Evolutionary conservation across 2,888 invertebrate species (phyloP), one percentile per base, ranked within the genome.

Genomic region (Troides oblongomaculatus): DNA sequence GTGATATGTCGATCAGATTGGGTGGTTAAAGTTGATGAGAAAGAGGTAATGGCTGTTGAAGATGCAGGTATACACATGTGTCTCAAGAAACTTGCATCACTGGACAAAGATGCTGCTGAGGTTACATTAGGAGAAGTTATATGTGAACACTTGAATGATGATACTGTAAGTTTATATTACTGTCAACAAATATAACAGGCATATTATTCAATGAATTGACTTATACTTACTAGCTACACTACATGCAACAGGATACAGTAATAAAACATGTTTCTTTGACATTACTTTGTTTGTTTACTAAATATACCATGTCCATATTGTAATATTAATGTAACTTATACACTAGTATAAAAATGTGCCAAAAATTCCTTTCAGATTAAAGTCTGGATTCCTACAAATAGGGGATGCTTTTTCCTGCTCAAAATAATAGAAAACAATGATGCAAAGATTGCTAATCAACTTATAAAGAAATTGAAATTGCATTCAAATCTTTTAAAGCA

Each of bases 381-480:
- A 72, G 79, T 84, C 18, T 97, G 97, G 97, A 83, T 96, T 66
- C 85, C 92, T 62, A 94, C 94, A 59, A 97, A 97, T 79, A 93
- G 97, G 74, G 96, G 95, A 0, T 97, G 96, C 77, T 97, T 96
- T 83, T 90, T 97, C 68, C 84, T 97, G 12, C 85, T 97, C 2
- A 92, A 94, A 65, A 81, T 96, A 25, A 91, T 95, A 60, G 96
- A 96, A 85, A 95, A 94, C 78, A 94, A 94, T 75, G 81, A 84
- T 0, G 86, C 90, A 10, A 80, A 81, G 8, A 82, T 92, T 10
- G 89, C 90, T 30, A 83, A 83, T 36, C 79, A 85, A 66, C 77
- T 96, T 3, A 91, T 91, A 75, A 80, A 84, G 53, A 92, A 93
- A 76, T 77, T 96, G 1, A 89, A 89, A 76, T 79, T 87, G 0